phyloP scores from a whole-genome alignment of 2,888 invertebrate genomes.

The Ochlodes sylvanus region DNA sequence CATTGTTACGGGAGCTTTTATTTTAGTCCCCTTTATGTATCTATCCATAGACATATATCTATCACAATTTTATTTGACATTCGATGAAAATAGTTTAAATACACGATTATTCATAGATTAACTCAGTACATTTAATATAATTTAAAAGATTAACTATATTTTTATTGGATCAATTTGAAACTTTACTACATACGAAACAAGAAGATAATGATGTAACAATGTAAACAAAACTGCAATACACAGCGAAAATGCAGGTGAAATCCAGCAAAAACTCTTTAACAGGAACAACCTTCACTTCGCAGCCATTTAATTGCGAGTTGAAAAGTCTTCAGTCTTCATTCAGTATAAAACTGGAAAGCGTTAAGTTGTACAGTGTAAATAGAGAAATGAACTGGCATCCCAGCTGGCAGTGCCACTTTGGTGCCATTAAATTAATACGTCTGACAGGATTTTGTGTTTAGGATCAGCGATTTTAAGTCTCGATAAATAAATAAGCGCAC shows the following conservation, averaged over 20 bases:
- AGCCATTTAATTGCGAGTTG: conserved; percentile 35
- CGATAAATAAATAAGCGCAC: too few species aligned
- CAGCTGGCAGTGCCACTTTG: neutral
- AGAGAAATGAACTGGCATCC: conserved; percentile 4
- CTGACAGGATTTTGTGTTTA: neutral
- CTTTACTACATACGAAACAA: too few species aligned
- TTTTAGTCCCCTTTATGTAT: too few species aligned
- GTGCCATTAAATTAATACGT: neutral
- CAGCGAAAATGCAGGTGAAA: conserved; percentile 7
- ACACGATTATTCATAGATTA: too few species aligned
- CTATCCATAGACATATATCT: too few species aligned
- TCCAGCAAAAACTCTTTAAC: conserved; percentile 22
- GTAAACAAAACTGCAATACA: neutral
- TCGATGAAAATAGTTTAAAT: too few species aligned
- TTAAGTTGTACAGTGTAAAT: conserved; percentile 26
- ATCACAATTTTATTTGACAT: too few species aligned
- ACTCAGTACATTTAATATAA: too few species aligned
- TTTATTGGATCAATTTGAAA: too few species aligned
- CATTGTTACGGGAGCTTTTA: too few species aligned
- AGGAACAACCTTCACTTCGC: conserved; percentile 22
- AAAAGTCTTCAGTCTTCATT: conserved; percentile 32
- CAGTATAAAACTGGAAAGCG: conserved; percentile 20
- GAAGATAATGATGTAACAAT: neutral
- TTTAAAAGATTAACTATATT: too few species aligned
- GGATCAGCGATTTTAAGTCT: neutral